Base-by-base conservation (phyloP, 2,888 invertebrate species). In the Drosophila seclusa region DNA sequence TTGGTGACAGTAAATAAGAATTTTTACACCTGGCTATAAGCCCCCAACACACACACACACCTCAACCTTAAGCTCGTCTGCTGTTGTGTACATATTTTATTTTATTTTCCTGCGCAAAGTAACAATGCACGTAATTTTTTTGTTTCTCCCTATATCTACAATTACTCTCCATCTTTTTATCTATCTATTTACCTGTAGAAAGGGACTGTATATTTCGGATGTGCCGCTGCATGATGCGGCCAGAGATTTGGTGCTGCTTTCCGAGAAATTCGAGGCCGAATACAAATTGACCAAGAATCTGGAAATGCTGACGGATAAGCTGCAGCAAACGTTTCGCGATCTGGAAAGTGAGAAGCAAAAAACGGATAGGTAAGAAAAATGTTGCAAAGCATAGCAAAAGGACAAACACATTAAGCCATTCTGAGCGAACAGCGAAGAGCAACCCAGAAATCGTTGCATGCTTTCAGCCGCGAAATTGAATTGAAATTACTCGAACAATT, bases 211-310 rank as follows among this genome's bases (percentile, higher is more conserved):
- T 93, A 96, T 99, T 88, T 97, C 98, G 71, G 99, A 99, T 93
- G 97, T 99, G 75, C 99, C 99, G 4, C 94, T 99, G 27, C 99
- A 99, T 91, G 99, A 99, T 92, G 98, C 99, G 2, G 99, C 99
- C 5, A 94, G 99, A 68, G 99, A 99, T 94, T 94, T 99, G 90
- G 98, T 99, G 10, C 94, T 99, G 85, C 96, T 99, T 95, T 98
- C 98, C 10, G 99, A 99, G 93, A 98, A 98, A 93, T 99, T 98
- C 92, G 98, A 98, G 93, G 98, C 98, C 0, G 99, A 99, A 93
- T 99, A 99, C 94, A 98, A 98, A 92, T 94, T 99, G 82, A 98
- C 98, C 0, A 96, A 98, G 91, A 98, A 98, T 93, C 94, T 99
- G 86, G 99, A 99, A 93, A 95, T 98, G 73, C 95, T 99, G 16